Evolutionary conservation across 1,140 invertebrate genomes (phyloP).

Genomic region (Tetramorium alpestre): DNA sequence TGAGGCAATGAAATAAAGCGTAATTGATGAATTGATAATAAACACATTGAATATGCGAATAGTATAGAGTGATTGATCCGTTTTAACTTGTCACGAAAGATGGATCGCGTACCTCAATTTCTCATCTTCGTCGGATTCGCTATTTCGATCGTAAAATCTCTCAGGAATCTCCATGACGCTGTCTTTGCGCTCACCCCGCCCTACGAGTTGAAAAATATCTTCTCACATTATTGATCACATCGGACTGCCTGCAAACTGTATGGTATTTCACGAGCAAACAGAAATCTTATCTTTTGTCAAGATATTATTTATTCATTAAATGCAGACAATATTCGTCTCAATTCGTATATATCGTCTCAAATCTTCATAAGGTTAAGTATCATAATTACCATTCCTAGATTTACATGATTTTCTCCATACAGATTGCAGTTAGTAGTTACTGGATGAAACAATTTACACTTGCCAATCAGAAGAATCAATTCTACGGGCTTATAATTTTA

Average conservation of each 20-base stretch:
- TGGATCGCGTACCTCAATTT: conserved; percentile 82
- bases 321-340: neutral
- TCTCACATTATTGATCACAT: conserved; percentile 44
- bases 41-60: neutral
- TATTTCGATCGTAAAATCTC: conserved; percentile 82
- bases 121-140: conserved; percentile 85
- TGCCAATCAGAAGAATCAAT: conserved; percentile 18
- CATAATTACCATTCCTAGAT: neutral
- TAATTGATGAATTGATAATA: conserved; percentile 44
- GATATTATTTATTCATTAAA: conserved; percentile 5
- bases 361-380: neutral
- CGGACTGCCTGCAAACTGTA: conserved; percentile 1
- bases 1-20: neutral
- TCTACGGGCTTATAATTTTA: conserved; percentile 31
- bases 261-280: neutral
- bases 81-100: conserved; percentile 32
- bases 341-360: neutral
- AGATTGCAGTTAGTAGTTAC: conserved; percentile 12
- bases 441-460: conserved; percentile 31
- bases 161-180: conserved; percentile 82
- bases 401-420: neutral
- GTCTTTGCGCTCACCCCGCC: conserved; percentile 84
- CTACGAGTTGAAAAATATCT: conserved; percentile 74
- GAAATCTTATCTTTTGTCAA: neutral
- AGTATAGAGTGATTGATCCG: conserved; percentile 20